phyloP scores from a whole-genome alignment of 2,888 invertebrate species.

The Phlogophora meticulosa region DNA sequence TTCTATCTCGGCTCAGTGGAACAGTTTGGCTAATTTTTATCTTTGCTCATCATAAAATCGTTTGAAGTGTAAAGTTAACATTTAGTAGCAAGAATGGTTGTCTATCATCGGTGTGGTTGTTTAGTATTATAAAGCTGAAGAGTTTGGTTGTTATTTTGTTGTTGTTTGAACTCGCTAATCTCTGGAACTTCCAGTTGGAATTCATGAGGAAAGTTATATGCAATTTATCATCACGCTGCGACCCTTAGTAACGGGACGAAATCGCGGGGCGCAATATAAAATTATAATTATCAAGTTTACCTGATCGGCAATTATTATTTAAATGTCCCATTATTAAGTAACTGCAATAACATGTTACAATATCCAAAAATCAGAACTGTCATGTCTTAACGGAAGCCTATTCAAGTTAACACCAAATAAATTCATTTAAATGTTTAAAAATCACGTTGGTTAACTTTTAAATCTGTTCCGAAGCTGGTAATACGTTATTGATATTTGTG shows the following conservation, averaged over 20 bases:
- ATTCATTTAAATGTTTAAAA: conserved; percentile 73
- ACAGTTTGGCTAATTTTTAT: conserved; percentile 53
- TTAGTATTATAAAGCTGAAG: too few relatives aligned
- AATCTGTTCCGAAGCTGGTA: conserved; percentile 88
- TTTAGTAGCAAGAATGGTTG: conserved; percentile 21
- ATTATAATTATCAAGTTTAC: not conserved
- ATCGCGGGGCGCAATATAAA: not conserved
- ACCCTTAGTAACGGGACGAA: too few relatives aligned
- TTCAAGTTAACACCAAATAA: conserved; percentile 76
- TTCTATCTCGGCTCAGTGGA: conserved; percentile 51
- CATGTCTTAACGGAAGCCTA: conserved; percentile 33
- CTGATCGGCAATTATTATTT: not conserved
- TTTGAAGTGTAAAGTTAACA: conserved; percentile 52
- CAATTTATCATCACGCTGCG: too few relatives aligned
- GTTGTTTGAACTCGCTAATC: too few relatives aligned
- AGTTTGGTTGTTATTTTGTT: too few relatives aligned
- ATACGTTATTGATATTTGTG: conserved; percentile 91
- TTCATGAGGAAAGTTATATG: too few relatives aligned
- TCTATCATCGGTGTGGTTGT: conserved; percentile 10
- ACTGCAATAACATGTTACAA: not conserved
- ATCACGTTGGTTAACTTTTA: conserved; percentile 86
- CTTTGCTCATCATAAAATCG: conserved; percentile 48
- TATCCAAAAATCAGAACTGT: conserved; percentile 4
- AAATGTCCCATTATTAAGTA: conserved; percentile 4
- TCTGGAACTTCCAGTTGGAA: too few relatives aligned